phyloP scores from a whole-genome alignment of 2,113 vertebrate species.

The Oenanthe melanoleuca region DNA sequence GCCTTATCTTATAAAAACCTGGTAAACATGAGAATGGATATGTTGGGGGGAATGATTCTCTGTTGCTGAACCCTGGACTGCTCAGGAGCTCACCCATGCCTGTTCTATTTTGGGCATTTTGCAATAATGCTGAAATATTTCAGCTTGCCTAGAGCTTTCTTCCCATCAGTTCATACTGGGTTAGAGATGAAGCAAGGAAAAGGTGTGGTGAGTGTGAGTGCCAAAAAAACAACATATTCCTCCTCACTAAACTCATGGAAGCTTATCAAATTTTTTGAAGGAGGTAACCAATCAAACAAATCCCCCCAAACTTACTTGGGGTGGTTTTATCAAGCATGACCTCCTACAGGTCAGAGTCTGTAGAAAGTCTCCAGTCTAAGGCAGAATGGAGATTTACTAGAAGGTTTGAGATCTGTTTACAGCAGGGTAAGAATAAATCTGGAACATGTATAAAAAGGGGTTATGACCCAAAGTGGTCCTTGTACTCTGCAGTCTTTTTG shows the following conservation, averaged over 20 bases:
- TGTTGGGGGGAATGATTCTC: neutral
- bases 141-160: neutral
- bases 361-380: neutral
- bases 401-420: neutral
- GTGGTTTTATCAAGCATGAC: neutral
- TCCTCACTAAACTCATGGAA: neutral
- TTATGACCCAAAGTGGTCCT: neutral
- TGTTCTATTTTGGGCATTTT: neutral
- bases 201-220: neutral
- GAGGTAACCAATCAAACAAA: neutral
- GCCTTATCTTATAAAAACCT: neutral
- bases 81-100: neutral
- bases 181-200: neutral
- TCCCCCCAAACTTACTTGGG: rapidly evolving
- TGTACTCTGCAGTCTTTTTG: neutral
- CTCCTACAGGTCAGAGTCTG: neutral
- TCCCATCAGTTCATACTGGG: neutral
- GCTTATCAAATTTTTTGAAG: neutral
- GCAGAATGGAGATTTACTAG: neutral
- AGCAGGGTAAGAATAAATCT: neutral
- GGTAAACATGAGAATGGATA: neutral
- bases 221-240: rapidly evolving
- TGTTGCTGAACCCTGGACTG: neutral
- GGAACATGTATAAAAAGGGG: neutral
- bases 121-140: neutral